These are phyloP conservation scores for Acanthisitta chloris DNA, from an alignment of 2,113 vertebrate genomes.

Conservation along the genomic window DNA sequence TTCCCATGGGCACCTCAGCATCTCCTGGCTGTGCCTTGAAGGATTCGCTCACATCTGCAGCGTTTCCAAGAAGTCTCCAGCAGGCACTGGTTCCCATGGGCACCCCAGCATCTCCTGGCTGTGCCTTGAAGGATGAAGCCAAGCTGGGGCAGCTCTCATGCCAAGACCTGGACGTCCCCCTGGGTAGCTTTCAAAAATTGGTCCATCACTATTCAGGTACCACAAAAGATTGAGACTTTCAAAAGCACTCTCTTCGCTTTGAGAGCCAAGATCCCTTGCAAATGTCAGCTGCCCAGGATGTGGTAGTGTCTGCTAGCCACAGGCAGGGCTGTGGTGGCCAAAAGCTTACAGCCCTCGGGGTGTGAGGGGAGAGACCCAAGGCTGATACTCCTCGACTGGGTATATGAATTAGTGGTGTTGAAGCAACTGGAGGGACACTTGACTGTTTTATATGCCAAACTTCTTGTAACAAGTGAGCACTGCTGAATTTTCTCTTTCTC, in stretches of 20 bases:
- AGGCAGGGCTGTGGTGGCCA: accelerated
- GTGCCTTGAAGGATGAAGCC: accelerated
- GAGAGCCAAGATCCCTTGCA: neutral
- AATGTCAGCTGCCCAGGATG: neutral
- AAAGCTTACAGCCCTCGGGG: neutral
- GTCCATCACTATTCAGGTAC: neutral
- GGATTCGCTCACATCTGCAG: accelerated
- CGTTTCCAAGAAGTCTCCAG: neutral
- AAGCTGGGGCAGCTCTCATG: accelerated
- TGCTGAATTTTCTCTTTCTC: neutral
- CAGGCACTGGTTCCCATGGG: accelerated
- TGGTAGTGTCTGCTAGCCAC: neutral
- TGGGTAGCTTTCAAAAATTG: neutral
- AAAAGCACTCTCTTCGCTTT: neutral
- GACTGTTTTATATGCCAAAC: neutral
- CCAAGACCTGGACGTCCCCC: accelerated
- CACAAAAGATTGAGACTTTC: neutral
- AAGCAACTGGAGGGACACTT: neutral
- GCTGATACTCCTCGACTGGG: neutral
- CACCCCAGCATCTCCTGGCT: neutral
- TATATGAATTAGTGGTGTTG: neutral
- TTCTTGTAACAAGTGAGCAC: neutral
- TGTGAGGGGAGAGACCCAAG: neutral
- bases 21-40: accelerated
- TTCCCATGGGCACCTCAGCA: neutral